A percentile compares a stretch with the other conserved stretches of the same genome.
Conservation (phyloP, 1,140 invertebrate genomes). For the Ditylenchus dipsaci region DNA sequence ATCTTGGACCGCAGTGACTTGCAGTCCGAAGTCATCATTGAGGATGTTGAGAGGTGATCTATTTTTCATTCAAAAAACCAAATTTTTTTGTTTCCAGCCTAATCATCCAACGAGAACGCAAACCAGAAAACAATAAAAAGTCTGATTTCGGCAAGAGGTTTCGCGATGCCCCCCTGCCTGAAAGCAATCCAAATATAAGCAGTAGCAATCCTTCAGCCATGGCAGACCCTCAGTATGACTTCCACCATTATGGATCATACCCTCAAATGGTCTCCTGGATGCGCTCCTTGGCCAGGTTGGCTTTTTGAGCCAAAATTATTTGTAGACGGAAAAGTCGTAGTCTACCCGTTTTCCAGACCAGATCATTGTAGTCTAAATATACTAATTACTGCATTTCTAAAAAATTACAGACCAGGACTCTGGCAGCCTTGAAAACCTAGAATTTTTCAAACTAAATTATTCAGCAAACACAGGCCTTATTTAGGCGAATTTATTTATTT, state of each 20-base stretch:
- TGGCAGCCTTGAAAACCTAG: too few species aligned
- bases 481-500: too few species aligned
- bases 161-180: constrained; percentile 13
- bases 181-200: constrained; percentile 14
- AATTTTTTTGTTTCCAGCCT: constrained; percentile 40
- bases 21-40: constrained; percentile 39
- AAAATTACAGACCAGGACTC: too few species aligned
- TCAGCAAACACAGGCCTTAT: too few species aligned
- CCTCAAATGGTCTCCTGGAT: constrained; percentile 53
- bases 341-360: too few species aligned
- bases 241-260: constrained; percentile 36
- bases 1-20: constrained; percentile 28
- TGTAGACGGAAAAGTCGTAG: too few species aligned
- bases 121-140: constrained; percentile 10
- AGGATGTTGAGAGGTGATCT: constrained; percentile 54
- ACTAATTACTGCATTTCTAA: too few species aligned
- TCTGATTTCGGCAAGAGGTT: constrained; percentile 26
- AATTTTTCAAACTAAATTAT: too few species aligned
- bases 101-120: constrained; percentile 44
- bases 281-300: constrained; percentile 32
- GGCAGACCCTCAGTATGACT: constrained; percentile 16
- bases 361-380: too few species aligned
- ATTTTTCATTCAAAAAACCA: constrained; percentile 13
- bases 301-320: too few species aligned
- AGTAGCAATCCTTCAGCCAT: constrained; percentile 14